A percentile compares a stretch with the other conserved stretches of the same genome.
Conservation (phyloP, 2,888 invertebrate genomes). For the Stenchaetothrips biformis region DNA sequence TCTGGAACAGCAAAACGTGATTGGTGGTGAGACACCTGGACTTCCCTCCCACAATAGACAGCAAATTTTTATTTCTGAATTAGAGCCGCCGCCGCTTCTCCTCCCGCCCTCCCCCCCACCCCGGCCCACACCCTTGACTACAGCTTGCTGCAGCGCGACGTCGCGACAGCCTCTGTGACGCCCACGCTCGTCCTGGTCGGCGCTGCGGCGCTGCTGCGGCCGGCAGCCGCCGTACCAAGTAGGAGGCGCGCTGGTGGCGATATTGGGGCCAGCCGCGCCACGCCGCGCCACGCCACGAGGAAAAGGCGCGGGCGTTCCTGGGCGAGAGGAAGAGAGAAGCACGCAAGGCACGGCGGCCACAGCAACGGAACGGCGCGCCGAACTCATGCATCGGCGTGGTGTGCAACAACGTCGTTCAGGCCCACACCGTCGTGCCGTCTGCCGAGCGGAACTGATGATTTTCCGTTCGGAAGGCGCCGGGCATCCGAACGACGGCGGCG, state of each 20-base stretch:
- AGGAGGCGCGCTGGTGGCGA: neutral
- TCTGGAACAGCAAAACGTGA: conserved; percentile 62
- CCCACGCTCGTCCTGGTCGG: neutral
- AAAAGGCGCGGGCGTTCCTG: neutral
- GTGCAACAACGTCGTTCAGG: too few relatives aligned
- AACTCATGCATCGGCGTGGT: too few relatives aligned
- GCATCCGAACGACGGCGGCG: too few relatives aligned
- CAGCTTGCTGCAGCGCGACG: neutral
- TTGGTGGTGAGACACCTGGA: neutral
- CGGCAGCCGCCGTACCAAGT: neutral
- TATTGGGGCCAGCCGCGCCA: neutral
- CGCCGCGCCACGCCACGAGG: neutral
- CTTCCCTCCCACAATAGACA: neutral
- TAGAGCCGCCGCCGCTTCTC: too few relatives aligned
- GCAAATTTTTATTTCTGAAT: too few relatives aligned
- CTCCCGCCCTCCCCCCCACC: too few relatives aligned
- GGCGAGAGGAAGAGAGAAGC: neutral
- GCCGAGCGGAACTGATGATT: neutral
- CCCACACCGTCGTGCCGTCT: neutral
- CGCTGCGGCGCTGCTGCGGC: too few relatives aligned
- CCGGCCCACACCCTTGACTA: neutral
- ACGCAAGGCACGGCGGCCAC: neutral
- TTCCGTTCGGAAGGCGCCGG: too few relatives aligned
- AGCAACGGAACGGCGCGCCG: too few relatives aligned
- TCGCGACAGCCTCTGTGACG: neutral